Base-by-base conservation (phyloP, 35 echinoderm and acorn worm species). In the Anneissia japonica region DNA sequence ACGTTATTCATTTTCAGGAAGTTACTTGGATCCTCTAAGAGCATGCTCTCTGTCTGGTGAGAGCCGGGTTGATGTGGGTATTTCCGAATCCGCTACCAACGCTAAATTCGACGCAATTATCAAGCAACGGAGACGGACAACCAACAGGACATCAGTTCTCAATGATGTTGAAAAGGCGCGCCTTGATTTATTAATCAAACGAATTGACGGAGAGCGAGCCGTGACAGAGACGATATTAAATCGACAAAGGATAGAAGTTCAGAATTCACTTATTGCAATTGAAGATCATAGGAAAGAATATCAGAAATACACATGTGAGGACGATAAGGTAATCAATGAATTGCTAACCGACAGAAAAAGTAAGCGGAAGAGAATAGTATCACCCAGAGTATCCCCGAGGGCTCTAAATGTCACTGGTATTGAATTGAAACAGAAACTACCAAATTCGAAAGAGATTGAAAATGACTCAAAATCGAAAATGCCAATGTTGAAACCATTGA, bases 121-220 rank as follows among this genome's bases (percentile, higher is more conserved):
- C 23, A 77, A 86, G 40, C 93, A 95, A 77, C 83, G 86, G 14
- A 88, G 90, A 75, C 86, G 93, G 12, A 95, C 83, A 73, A 90
- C 88, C 7, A 88, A 89, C 7, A 32, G 93, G n/a, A 87, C 90
- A 36, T 96, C 90, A n/a, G 90, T 96, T 32, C 76, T 96, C 30
- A 96, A 96, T 84, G 93, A 96, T 32, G 93, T 96, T 11, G 93
- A 96, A 37, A 77, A 87, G 17, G 91, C 82, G 30, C 93, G 93
- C 46, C 85, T 92, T 46, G 84, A 85, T 36, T 85, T 86, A 14
- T 76, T 96, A 0, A 83, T 96, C 12, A 89, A 91, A 79, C 73
- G 90, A 34, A 96, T 96, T 51, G 93, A 96, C 23, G 87, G 93
- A 13, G 90, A 96, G 64, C 79, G 77, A 32, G 76, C 81, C 14